These are phyloP conservation scores for Esox lucius DNA, from an alignment of 2,797 vertebrate species.

Conservation along the genomic window DNA sequence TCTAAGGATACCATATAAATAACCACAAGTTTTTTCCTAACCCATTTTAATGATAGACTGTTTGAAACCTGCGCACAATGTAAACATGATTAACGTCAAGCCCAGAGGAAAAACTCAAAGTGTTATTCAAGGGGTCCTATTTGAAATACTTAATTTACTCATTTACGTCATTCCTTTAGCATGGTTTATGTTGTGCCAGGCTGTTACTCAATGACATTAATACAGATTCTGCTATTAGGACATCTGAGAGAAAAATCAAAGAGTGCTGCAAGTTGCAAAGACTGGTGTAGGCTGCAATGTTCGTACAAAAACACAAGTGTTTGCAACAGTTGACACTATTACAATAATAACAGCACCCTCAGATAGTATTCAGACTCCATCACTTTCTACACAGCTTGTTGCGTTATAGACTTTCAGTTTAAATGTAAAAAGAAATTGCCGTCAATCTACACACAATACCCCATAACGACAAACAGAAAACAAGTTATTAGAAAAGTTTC, in stretches of 20 bases:
- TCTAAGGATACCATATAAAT: conserved; percentile 13
- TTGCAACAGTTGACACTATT: background rate
- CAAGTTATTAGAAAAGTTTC: no score
- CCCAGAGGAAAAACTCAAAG: conserved; percentile 17
- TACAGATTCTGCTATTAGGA: conserved; percentile 5
- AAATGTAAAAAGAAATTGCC: background rate
- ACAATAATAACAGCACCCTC: no score
- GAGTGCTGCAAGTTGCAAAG: background rate
- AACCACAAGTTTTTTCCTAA: conserved; percentile 8
- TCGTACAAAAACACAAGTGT: background rate
- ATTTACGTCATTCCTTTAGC: conserved; percentile 11
- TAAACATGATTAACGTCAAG: conserved; percentile 26
- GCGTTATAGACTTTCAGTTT: no score
- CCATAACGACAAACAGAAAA: no score
- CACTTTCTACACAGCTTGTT: no score
- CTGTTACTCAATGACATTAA: conserved; percentile 12
- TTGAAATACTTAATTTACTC: conserved; percentile 11
- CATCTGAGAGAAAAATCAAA: conserved; percentile 9
- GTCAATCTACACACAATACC: no score
- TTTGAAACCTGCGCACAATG: conserved; percentile 15
- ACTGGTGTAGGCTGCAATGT: background rate
- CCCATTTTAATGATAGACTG: conserved; percentile 10
- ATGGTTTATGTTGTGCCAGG: conserved; percentile 14
- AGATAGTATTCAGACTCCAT: no score
- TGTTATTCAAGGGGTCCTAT: conserved; percentile 1